Evolutionary conservation across 2,888 invertebrate genomes (phyloP), one percentile per base, ranked within the genome.

Genomic region (Acanthosoma haemorrhoidale): DNA sequence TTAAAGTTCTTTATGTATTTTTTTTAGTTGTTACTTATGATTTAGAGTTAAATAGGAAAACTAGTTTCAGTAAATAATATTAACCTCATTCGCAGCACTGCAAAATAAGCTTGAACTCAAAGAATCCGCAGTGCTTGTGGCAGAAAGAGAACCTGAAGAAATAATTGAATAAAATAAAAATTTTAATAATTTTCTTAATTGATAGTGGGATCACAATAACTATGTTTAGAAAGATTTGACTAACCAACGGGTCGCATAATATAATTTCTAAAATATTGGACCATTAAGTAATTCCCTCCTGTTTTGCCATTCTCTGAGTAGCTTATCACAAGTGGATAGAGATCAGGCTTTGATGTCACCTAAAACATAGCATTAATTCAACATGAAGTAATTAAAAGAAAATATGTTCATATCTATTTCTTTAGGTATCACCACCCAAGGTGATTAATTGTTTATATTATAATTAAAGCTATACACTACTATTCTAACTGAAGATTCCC

Each of bases 101-200:
- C 91, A 92, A 81, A 91, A 88, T 81, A 89, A 92, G 83, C 91
- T 92, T 76, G 92, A 92, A 81, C 89, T 92, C 77, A 92, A 84
- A 75, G 92, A 92, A 80, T 92, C 92, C 76, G 90, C 86, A 75
- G 92, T 92, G 81, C 92, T 92, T 73, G 92, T 88, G 76, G 91
- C 91, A 73, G 92, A 92, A 76, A 92, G 78, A 73, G 92, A 89
- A 72, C 89, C 89, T 87, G 78, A 18, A 82, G n/a, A 51, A 4
- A 21, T 81, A 69, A 69, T 69, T 25, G 11, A 70, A 68, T 60
- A 25, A 69, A 36, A 38, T 3, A 13, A 13, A 11, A 11, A 32
- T 29, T 59, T 31, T 3, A 58, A 29, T 13, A 58, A 58, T 29
- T 2, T 57, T n/a, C n/a, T 38, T 38, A 11, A 11, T 38, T 38